Conservation (phyloP, 2,888 invertebrate species). For the Dolichomitus sp. region DNA sequence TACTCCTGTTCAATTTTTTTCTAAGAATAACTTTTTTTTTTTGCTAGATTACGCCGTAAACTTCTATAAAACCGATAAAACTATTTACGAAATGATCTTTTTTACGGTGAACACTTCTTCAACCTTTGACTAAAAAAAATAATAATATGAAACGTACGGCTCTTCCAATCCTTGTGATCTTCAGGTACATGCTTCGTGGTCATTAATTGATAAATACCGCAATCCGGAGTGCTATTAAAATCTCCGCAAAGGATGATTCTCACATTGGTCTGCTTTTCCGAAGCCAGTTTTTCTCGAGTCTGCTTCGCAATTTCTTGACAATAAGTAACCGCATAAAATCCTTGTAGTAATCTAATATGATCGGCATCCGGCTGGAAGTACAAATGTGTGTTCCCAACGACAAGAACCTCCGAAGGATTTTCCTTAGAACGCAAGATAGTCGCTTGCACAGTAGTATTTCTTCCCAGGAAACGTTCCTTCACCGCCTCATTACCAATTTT, state of each 20-base stretch:
- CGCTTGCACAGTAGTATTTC: slow-evolving; percentile 89
- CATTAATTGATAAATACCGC: slow-evolving; percentile 93
- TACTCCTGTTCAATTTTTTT: too few relatives aligned
- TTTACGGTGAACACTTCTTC: too few relatives aligned
- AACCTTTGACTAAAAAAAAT: not conserved
- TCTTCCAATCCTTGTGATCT: slow-evolving; percentile 92
- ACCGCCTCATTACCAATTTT: slow-evolving; percentile 89
- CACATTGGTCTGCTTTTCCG: slow-evolving; percentile 85
- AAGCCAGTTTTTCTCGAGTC: slow-evolving; percentile 81
- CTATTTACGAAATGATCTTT: too few relatives aligned
- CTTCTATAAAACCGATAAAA: too few relatives aligned
- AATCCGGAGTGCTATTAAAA: slow-evolving; percentile 95
- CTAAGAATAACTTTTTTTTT: too few relatives aligned
- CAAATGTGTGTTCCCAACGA: slow-evolving; percentile 96
- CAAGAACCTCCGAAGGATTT: slow-evolving; percentile 88
- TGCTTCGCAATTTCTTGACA: slow-evolving; percentile 88
- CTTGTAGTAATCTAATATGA: slow-evolving; percentile 95
- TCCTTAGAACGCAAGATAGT: slow-evolving; percentile 88
- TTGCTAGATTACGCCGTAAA: too few relatives aligned
- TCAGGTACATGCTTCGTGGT: slow-evolving; percentile 90
- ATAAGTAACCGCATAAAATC: slow-evolving; percentile 91
- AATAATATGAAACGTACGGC: slow-evolving; percentile 89
- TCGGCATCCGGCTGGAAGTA: slow-evolving; percentile 97
- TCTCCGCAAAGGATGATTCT: slow-evolving; percentile 95
- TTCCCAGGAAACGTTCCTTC: slow-evolving; percentile 88